A percentile compares a stretch with the other conserved stretches of the same genome.
Conservation (phyloP, 2,888 invertebrate genomes). For the Lithodes maja region DNA sequence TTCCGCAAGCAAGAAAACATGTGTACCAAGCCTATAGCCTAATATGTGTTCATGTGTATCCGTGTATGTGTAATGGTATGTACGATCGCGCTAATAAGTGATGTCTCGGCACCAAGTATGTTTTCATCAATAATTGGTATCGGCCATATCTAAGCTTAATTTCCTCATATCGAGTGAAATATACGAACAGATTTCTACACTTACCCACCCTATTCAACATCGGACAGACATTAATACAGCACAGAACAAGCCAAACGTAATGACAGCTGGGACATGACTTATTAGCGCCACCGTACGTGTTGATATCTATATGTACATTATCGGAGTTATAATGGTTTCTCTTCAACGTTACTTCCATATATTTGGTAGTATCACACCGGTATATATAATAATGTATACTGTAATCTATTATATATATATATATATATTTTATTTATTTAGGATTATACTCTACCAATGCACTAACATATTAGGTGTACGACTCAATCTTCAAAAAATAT, state of each 20-base stretch:
- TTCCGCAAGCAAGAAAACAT: too few species aligned
- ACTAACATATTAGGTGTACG: background rate
- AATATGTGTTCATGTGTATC: background rate
- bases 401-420: background rate
- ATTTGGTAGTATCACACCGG: background rate
- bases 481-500: slow-evolving; percentile 20
- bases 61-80: slow-evolving; percentile 11
- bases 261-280: too few species aligned
- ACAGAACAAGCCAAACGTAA: too few species aligned
- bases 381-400: background rate
- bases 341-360: background rate
- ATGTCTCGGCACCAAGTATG: too few species aligned
- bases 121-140: too few species aligned
- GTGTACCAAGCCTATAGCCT: too few species aligned
- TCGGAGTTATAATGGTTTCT: background rate
- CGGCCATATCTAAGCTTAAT: too few species aligned
- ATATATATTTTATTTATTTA: background rate
- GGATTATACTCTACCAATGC: background rate
- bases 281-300: background rate
- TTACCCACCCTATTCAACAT: too few species aligned
- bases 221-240: too few species aligned
- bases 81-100: too few species aligned
- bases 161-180: too few species aligned
- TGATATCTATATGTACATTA: slow-evolving; percentile 10
- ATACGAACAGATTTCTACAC: too few species aligned